Evolutionary conservation across 2,797 vertebrate species (phyloP).

Genomic region (Lutjanus argentimaculatus): DNA sequence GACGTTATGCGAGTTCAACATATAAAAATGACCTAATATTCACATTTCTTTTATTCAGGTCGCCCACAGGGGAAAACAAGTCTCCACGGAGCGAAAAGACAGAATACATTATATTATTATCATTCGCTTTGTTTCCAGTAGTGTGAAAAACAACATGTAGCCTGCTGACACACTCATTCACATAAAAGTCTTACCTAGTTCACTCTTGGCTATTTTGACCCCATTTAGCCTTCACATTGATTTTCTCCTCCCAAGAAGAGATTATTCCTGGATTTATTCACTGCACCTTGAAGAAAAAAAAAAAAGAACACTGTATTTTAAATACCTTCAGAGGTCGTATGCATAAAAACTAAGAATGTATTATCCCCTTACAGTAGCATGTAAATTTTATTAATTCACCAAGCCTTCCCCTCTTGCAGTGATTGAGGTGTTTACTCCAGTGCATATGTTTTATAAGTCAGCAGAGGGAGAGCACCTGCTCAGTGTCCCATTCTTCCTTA

Average conservation of each 20-base stretch:
- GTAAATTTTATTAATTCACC: slow-evolving; percentile 63
- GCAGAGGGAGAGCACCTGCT: slow-evolving; percentile 73
- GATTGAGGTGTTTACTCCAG: slow-evolving; percentile 80
- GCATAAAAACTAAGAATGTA: slow-evolving; percentile 37
- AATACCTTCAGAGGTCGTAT: slow-evolving; percentile 51
- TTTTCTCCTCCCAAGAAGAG: slow-evolving; percentile 37
- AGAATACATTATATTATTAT: neutral
- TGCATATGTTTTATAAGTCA: slow-evolving; percentile 81
- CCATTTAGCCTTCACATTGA: slow-evolving; percentile 49
- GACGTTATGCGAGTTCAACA: neutral
- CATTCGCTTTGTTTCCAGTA: slow-evolving; percentile 6
- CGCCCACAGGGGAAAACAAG: too few species aligned
- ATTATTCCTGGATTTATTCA: slow-evolving; percentile 51
- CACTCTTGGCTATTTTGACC: slow-evolving; percentile 42
- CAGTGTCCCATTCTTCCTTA: slow-evolving; percentile 80
- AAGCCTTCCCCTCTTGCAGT: slow-evolving; percentile 51
- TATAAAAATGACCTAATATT: neutral
- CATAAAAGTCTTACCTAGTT: slow-evolving; percentile 37
- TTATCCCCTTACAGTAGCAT: slow-evolving; percentile 21
- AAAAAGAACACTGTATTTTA: slow-evolving; percentile 18
- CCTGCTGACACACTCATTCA: slow-evolving; percentile 29
- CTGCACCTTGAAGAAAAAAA: slow-evolving; percentile 4
- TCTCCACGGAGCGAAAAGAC: neutral
- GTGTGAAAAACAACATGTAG: slow-evolving; percentile 2
- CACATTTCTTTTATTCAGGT: neutral